These are phyloP conservation scores for Ricordea florida DNA, from an alignment of 92 coral and sea anemone species.

Conservation along the genomic window DNA sequence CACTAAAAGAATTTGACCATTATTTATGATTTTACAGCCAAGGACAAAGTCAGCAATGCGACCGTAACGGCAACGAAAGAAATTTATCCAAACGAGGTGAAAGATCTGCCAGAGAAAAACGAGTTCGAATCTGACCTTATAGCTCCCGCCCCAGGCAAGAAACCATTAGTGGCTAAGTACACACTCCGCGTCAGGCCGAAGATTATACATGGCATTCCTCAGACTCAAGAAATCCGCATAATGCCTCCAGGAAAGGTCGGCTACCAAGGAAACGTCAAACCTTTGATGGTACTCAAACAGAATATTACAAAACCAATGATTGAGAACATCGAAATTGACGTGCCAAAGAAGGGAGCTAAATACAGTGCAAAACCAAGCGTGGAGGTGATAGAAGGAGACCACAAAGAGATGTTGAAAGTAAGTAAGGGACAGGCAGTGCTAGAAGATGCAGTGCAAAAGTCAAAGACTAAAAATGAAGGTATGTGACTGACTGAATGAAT, in stretches of 20 bases:
- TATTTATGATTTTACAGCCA: not conserved
- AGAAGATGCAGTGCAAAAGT: conserved; percentile 42
- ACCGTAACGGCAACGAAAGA: not conserved
- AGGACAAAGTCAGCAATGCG: conserved; percentile 1
- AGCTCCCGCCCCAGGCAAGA: conserved; percentile 76
- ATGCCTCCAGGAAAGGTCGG: conserved; percentile 71
- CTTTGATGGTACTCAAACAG: conserved; percentile 72
- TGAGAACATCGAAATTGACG: conserved; percentile 91
- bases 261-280: conserved; percentile 27
- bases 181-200: conserved; percentile 83
- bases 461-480: conserved; percentile 27
- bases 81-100: conserved; percentile 66
- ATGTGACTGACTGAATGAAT: no score
- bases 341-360: conserved; percentile 81
- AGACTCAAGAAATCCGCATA: conserved; percentile 78
- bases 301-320: conserved; percentile 85
- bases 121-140: conserved; percentile 65
- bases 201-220: conserved; percentile 75
- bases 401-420: conserved; percentile 55
- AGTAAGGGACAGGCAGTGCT: conserved; percentile 61
- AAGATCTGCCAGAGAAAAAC: conserved; percentile 52
- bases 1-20: no score
- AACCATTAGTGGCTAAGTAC: conserved; percentile 79
- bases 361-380: conserved; percentile 82
- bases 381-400: conserved; percentile 71